Conservation (phyloP, 2,888 invertebrate species). For the Holacanthella duospinosa region DNA sequence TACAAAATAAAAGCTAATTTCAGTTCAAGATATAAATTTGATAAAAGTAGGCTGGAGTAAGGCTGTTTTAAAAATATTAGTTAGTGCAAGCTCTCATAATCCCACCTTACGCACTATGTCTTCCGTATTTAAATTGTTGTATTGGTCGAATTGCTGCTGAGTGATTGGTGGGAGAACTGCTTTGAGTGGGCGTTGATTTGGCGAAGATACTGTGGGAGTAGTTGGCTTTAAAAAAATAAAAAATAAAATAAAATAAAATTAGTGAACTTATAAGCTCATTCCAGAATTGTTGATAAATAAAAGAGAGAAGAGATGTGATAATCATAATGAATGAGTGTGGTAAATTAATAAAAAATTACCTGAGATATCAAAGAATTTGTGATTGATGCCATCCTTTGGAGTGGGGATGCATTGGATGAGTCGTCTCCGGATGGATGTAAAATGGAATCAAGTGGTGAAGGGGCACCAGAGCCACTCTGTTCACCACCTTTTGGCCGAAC, state of each 20-base stretch:
- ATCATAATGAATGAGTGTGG: not conserved
- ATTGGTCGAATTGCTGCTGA: constrained; percentile 96
- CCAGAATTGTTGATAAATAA: no score
- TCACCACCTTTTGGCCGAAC: constrained; percentile 62
- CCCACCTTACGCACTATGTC: constrained; percentile 82
- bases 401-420: constrained; percentile 73
- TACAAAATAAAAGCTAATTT: constrained; percentile 34
- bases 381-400: constrained; percentile 95
- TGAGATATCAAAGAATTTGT: constrained; percentile 92
- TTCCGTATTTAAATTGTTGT: constrained; percentile 94
- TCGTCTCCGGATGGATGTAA: constrained; percentile 66
- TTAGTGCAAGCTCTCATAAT: no score
- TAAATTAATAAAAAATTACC: constrained; percentile 31
- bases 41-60: no score
- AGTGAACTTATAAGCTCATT: not conserved
- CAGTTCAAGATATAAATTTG: not conserved
- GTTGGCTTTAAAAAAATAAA: constrained; percentile 48
- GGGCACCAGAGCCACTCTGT: constrained; percentile 29
- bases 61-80: no score
- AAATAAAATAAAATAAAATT: not conserved
- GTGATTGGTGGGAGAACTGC: constrained; percentile 96
- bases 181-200: constrained; percentile 79
- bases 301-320: not conserved
- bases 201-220: constrained; percentile 71
- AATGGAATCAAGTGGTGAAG: constrained; percentile 54